Evolutionary conservation across 2,888 invertebrate genomes (phyloP), one percentile per base, ranked within the genome.

Genomic region (Unio pictorum): DNA sequence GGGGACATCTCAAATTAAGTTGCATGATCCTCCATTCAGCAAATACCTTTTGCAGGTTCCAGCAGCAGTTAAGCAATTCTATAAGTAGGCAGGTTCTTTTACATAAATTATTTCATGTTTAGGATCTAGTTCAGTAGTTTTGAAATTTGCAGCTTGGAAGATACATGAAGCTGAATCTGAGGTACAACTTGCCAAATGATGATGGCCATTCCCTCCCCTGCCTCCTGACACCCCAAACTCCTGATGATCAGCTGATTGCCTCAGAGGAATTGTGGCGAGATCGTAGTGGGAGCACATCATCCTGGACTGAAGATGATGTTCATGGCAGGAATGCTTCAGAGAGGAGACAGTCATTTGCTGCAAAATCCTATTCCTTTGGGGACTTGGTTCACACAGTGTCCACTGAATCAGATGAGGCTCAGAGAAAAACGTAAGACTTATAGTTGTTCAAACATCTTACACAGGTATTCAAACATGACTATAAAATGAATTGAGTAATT

Each of bases 91-190:
- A 61, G 34, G 4, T 54, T 11, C 1, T 30, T 26, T 30, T 34
- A n/a, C 1, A 17, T 45, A 45, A 15, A 11, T 45, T 11, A 45
- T 45, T 45, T 18, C 60, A 8, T 61, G 61, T 15, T 23, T 28
- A 59, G 23, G 28, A 54, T 54, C 55, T 55, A 54, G 8, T 54
- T 8, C n/a, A 20, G 18, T 26, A 20, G 26, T 30, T 34, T 56
- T 45, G 45, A 45, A 45, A 34, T 59, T 64, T 67, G 5, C 66
- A 80, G 81, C 73, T 82, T 34, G 79, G 81, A 58, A 75, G 76
- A 26, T 80, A 82, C 67, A 74, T 82, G 75, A 82, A 80, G 74
- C 68, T 82, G 62, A 82, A 82, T 56, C 72, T 82, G 57, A 68
- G 80, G 23, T 82, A 82, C 57, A 68, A 73, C 26, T 69, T 79